These are phyloP conservation scores for Noctua janthe DNA, from an alignment of 2,888 invertebrate genomes.

Conservation along the genomic window DNA sequence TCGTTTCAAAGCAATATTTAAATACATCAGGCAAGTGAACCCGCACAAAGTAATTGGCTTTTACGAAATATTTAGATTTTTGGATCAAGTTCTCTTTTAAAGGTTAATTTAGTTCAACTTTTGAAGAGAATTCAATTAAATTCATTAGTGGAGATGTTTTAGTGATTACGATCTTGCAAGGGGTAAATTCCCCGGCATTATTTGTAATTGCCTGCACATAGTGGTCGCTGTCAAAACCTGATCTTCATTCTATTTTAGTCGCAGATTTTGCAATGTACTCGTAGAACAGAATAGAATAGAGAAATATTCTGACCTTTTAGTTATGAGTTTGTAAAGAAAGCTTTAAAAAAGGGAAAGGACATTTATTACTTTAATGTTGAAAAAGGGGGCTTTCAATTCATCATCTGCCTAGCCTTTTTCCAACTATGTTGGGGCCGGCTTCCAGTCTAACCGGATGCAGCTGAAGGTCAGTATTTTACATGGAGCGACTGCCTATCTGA, in stretches of 20 bases:
- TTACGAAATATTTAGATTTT: constrained; percentile 52
- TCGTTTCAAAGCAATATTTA: constrained; percentile 49
- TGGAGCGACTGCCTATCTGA: too few relatives aligned
- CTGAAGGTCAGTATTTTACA: too few relatives aligned
- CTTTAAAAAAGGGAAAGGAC: not conserved
- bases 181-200: constrained; percentile 14
- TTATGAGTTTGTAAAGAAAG: not conserved
- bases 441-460: too few relatives aligned
- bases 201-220: constrained; percentile 10
- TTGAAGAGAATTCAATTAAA: constrained; percentile 43
- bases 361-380: too few relatives aligned
- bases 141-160: constrained; percentile 36
- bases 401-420: too few relatives aligned
- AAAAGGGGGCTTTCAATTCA: too few relatives aligned
- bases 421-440: too few relatives aligned
- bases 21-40: constrained; percentile 35
- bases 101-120: constrained; percentile 49
- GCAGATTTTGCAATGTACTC: constrained; percentile 1
- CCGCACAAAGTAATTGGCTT: constrained; percentile 47
- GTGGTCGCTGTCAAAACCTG: not conserved
- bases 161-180: constrained; percentile 6
- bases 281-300: not conserved
- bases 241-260: not conserved
- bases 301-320: not conserved
- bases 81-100: constrained; percentile 35